Conservation (phyloP, 2,113 vertebrate genomes). For the Pangasianodon hypophthalmus region DNA sequence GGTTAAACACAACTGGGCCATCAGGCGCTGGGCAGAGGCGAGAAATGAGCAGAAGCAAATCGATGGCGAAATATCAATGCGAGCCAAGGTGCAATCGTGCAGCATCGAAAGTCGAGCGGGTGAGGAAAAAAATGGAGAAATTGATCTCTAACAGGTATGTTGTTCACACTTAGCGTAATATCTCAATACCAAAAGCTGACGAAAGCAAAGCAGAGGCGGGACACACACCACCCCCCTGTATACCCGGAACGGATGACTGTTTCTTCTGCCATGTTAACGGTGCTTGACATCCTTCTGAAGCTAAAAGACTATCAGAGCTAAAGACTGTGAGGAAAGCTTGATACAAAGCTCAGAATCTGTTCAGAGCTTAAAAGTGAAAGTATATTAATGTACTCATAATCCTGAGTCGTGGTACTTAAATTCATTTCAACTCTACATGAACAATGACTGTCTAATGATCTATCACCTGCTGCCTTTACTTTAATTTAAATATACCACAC, state of each 20-base stretch:
- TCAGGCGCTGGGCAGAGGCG: constrained; percentile 60
- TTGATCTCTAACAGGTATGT: constrained; percentile 57
- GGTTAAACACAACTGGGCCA: constrained; percentile 78
- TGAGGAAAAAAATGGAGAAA: constrained; percentile 27
- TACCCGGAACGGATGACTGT: neutral
- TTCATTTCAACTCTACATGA: neutral
- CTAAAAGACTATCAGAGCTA: neutral
- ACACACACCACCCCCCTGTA: constrained; percentile 1
- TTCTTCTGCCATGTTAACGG: neutral
- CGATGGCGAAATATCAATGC: constrained; percentile 54
- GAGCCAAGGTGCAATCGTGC: constrained; percentile 33
- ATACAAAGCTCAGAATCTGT: neutral
- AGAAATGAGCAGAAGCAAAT: constrained; percentile 52
- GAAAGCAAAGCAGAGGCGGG: constrained; percentile 42
- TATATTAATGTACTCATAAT: neutral
- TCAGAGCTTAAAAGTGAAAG: neutral
- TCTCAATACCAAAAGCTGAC: constrained; percentile 39
- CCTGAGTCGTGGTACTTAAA: neutral
- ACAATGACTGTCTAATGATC: neutral
- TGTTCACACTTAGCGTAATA: constrained; percentile 54
- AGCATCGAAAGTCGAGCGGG: constrained; percentile 24
- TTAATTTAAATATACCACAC: neutral
- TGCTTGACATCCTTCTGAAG: neutral
- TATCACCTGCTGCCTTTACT: neutral
- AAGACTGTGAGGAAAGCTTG: neutral